These are phyloP conservation scores for Aplidium turbinatum DNA, from an alignment of 23 tunicate species.

Conservation along the genomic window DNA sequence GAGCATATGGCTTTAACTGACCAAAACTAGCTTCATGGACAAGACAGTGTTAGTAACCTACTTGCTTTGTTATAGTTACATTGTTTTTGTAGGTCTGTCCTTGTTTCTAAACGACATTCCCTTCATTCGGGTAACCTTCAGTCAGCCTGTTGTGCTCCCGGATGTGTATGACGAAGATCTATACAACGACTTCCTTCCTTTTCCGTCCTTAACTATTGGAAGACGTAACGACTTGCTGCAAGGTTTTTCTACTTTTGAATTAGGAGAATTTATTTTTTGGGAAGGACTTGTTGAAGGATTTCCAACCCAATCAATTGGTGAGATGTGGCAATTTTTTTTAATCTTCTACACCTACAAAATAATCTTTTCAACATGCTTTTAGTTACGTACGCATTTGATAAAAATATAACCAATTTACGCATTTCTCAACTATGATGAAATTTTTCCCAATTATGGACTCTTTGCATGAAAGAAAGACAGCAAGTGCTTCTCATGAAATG, in stretches of 20 bases:
- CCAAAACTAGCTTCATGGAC: too few species aligned
- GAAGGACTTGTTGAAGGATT: slow-evolving; percentile 58
- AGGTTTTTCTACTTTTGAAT: slow-evolving; percentile 35
- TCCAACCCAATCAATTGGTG: slow-evolving; percentile 49
- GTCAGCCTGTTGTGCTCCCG: neutral
- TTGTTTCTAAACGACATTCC: slow-evolving; percentile 55
- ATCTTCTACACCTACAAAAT: too few species aligned
- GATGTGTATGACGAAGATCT: neutral
- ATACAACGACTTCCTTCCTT: slow-evolving; percentile 1
- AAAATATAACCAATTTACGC: too few species aligned
- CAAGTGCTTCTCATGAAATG: too few species aligned
- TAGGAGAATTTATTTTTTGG: slow-evolving; percentile 64
- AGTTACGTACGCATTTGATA: too few species aligned
- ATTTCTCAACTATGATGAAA: too few species aligned
- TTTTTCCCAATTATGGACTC: too few species aligned
- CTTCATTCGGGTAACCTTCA: neutral
- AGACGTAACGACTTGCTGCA: slow-evolving; percentile 27
- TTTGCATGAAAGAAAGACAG: too few species aligned
- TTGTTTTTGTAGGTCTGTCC: slow-evolving; percentile 17
- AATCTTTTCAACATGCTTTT: too few species aligned
- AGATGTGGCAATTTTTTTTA: too few species aligned
- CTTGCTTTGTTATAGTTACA: neutral
- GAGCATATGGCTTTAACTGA: too few species aligned
- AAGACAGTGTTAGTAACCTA: neutral
- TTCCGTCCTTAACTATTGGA: slow-evolving; percentile 42